Evolutionary conservation across 2,888 invertebrate species (phyloP).

Genomic region (Ochlodes sylvanus): DNA sequence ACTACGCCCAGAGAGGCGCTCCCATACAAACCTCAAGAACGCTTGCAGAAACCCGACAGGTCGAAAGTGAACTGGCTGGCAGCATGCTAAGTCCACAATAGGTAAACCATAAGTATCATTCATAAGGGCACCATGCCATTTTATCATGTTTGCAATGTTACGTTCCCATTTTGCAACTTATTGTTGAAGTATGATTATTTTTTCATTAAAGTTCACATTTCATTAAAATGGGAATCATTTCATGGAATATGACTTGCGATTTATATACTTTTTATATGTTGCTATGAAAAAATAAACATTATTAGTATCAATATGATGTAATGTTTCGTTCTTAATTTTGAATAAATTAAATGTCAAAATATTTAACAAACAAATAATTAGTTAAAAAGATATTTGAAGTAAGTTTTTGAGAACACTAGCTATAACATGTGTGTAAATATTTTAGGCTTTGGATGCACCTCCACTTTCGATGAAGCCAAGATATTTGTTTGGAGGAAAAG

Average conservation of each 20-base stretch:
- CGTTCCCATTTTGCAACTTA: constrained; percentile 46
- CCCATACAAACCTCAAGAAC: constrained; percentile 73
- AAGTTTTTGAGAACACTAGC: constrained; percentile 35
- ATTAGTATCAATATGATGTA: neutral
- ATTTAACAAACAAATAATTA: neutral
- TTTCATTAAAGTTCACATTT: constrained; percentile 66
- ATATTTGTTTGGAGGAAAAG: constrained; percentile 87
- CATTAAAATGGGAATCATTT: constrained; percentile 44
- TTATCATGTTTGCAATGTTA: constrained; percentile 60
- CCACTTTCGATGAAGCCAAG: constrained; percentile 78
- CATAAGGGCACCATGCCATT: constrained; percentile 77
- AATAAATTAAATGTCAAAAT: constrained; percentile 8
- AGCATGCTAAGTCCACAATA: constrained; percentile 79
- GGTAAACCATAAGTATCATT: constrained; percentile 85
- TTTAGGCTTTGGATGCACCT: constrained; percentile 75
- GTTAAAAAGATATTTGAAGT: constrained; percentile 10
- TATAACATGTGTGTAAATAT: constrained; percentile 56
- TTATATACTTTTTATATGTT: constrained; percentile 9
- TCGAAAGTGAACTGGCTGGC: constrained; percentile 78
- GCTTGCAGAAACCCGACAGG: constrained; percentile 75
- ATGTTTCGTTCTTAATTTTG: neutral
- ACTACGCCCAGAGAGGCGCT: constrained; percentile 82
- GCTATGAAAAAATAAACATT: constrained; percentile 4
- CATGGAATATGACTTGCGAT: constrained; percentile 20
- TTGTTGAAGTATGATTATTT: constrained; percentile 69